A percentile compares a stretch with the other conserved stretches of the same genome.
Conservation (phyloP, 2,113 vertebrate species). For the Sebastes schlegelii region DNA sequence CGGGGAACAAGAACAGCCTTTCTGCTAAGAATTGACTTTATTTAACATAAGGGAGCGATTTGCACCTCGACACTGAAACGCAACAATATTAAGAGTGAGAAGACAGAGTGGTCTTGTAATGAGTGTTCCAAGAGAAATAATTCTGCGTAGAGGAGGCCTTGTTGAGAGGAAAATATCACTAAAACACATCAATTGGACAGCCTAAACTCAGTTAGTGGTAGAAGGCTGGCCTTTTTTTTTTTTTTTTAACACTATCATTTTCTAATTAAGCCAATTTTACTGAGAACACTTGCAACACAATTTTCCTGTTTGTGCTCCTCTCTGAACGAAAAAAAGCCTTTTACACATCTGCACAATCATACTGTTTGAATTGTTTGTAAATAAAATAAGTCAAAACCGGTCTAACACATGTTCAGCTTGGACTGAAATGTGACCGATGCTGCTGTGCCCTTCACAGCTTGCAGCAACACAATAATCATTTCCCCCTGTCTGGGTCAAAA, state of each 20-base stretch:
- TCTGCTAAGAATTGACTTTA: constrained; percentile 49
- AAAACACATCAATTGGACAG: background rate
- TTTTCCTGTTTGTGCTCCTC: background rate
- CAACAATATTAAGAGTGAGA: constrained; percentile 58
- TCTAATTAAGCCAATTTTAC: constrained; percentile 34
- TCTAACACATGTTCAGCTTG: background rate
- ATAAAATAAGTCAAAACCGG: background rate
- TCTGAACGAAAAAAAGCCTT: background rate
- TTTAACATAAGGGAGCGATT: constrained; percentile 38
- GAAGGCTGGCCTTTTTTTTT: background rate
- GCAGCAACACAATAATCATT: constrained; percentile 73
- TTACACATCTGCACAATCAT: background rate
- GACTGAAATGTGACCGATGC: constrained; percentile 23
- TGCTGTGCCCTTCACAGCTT: constrained; percentile 36
- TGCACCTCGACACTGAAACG: constrained; percentile 57
- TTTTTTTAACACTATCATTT: background rate
- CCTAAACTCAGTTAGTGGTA: constrained; percentile 1
- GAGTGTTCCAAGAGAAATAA: constrained; percentile 62
- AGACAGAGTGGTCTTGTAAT: constrained; percentile 54
- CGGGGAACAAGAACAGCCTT: constrained; percentile 4
- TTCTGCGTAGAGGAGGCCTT: background rate
- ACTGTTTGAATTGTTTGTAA: background rate
- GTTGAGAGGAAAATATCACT: constrained; percentile 29
- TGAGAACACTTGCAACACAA: background rate
- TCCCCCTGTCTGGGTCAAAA: constrained; percentile 82